Conservation (phyloP, 2,888 invertebrate genomes). For the Tiliacea citrago region DNA sequence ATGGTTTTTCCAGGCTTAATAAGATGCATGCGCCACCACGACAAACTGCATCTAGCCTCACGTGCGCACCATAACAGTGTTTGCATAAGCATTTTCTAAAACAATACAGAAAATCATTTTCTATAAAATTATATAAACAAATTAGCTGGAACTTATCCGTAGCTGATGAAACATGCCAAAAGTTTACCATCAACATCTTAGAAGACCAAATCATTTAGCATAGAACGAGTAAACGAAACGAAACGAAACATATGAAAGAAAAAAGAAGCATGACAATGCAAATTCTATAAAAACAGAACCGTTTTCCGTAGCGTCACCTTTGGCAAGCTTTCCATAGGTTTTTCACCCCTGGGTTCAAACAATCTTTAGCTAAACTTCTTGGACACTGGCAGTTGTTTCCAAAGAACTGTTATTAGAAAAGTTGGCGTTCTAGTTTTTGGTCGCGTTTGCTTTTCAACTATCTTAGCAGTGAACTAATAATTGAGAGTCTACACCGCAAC, state of each 20-base stretch:
- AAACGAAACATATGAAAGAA: not conserved
- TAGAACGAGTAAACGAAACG: constrained; percentile 7
- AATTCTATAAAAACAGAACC: constrained; percentile 39
- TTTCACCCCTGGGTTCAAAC: constrained; percentile 48
- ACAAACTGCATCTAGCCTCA: too few species aligned
- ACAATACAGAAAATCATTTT: not conserved
- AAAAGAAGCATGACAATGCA: constrained; percentile 17
- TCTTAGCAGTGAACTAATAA: constrained; percentile 67
- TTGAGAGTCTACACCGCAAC: constrained; percentile 45
- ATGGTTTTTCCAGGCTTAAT: too few species aligned
- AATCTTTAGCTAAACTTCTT: constrained; percentile 57
- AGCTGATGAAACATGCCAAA: not conserved
- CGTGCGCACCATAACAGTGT: too few species aligned
- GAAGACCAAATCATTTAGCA: not conserved
- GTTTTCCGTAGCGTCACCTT: constrained; percentile 24
- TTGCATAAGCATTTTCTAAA: too few species aligned
- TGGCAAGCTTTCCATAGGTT: constrained; percentile 42
- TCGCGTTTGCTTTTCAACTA: constrained; percentile 63
- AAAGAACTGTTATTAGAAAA: constrained; percentile 70
- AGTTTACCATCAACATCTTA: not conserved
- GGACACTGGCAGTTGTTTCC: constrained; percentile 46
- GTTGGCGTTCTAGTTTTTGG: constrained; percentile 60
- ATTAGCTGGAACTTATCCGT: not conserved
- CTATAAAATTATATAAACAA: not conserved
- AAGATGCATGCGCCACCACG: too few species aligned